These are phyloP conservation scores for Oryzias celebensis DNA, from an alignment of 2,113 vertebrate species.

Conservation along the genomic window DNA sequence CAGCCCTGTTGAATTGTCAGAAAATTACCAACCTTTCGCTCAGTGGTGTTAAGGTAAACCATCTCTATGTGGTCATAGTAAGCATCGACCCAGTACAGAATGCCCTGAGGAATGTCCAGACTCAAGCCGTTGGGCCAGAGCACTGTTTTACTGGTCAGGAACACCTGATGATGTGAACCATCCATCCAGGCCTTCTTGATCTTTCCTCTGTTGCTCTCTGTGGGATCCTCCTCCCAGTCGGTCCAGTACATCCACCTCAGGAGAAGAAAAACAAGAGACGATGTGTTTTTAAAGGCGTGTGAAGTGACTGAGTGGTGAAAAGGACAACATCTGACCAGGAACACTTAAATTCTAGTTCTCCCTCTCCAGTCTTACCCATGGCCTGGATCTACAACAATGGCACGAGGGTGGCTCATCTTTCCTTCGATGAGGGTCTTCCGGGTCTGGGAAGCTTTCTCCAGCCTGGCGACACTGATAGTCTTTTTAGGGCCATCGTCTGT, in stretches of 20 bases:
- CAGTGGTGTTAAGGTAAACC: slow-evolving; percentile 89
- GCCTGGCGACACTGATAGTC: slow-evolving; percentile 92
- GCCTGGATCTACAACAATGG: slow-evolving; percentile 93
- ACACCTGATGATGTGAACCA: slow-evolving; percentile 87
- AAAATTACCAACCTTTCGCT: slow-evolving; percentile 81
- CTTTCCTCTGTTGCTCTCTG: slow-evolving; percentile 93
- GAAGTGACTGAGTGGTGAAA: neutral
- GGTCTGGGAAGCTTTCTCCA: slow-evolving; percentile 93
- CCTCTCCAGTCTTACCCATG: slow-evolving; percentile 81
- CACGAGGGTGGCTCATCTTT: slow-evolving; percentile 94
- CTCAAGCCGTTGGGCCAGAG: slow-evolving; percentile 97
- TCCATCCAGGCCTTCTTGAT: slow-evolving; percentile 98
- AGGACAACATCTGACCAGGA: neutral
- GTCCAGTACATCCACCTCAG: slow-evolving; percentile 99
- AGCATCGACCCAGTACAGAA: slow-evolving; percentile 98
- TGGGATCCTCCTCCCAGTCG: slow-evolving; percentile 97
- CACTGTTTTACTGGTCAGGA: slow-evolving; percentile 93
- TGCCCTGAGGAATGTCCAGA: slow-evolving; percentile 88
- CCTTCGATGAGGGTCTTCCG: slow-evolving; percentile 93
- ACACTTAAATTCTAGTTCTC: neutral
- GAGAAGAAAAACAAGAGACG: slow-evolving; percentile 7
- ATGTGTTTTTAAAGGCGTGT: neutral
- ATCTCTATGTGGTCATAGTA: slow-evolving; percentile 96
- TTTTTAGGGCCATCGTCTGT: slow-evolving; percentile 96
- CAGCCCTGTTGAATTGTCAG: neutral